A percentile compares a stretch with the other conserved stretches of the same genome.
phyloP scores from a whole-genome alignment of 2,888 invertebrate species.

The Actias luna region DNA sequence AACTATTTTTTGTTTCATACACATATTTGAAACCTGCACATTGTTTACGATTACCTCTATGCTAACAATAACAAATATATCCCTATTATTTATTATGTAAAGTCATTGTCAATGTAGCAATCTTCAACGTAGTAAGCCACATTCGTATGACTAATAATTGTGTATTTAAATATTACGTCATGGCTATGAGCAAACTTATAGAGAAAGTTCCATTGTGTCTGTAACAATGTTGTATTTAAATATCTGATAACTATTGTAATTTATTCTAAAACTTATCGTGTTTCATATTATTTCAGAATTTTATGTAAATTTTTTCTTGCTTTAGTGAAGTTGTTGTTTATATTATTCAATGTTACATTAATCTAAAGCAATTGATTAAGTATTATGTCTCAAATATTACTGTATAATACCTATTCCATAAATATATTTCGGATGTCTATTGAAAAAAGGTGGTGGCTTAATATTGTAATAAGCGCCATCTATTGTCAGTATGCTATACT shows the following conservation, averaged over 20 bases:
- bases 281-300: slow-evolving; percentile 12
- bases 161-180: slow-evolving; percentile 36
- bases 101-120: background rate
- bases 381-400: too few species aligned
- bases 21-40: background rate
- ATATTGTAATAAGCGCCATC: slow-evolving; percentile 40
- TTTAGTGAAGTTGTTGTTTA: background rate
- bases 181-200: slow-evolving; percentile 26
- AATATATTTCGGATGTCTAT: too few species aligned
- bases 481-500: slow-evolving; percentile 27
- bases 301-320: background rate
- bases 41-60: background rate
- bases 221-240: slow-evolving; percentile 15
- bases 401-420: too few species aligned
- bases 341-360: background rate
- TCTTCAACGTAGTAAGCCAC: slow-evolving; percentile 1
- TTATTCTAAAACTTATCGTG: slow-evolving; percentile 27
- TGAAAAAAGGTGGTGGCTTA: background rate
- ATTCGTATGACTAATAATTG: slow-evolving; percentile 25
- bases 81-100: background rate
- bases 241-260: slow-evolving; percentile 32
- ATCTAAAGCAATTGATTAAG: background rate
- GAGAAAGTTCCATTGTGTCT: slow-evolving; percentile 50
- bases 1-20: too few species aligned
- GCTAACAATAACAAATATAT: too few species aligned